A percentile compares a stretch with the other conserved stretches of the same genome.
These are phyloP conservation scores for Aythya baeri DNA, from an alignment of 2,113 vertebrate genomes.

Conservation along the genomic window DNA sequence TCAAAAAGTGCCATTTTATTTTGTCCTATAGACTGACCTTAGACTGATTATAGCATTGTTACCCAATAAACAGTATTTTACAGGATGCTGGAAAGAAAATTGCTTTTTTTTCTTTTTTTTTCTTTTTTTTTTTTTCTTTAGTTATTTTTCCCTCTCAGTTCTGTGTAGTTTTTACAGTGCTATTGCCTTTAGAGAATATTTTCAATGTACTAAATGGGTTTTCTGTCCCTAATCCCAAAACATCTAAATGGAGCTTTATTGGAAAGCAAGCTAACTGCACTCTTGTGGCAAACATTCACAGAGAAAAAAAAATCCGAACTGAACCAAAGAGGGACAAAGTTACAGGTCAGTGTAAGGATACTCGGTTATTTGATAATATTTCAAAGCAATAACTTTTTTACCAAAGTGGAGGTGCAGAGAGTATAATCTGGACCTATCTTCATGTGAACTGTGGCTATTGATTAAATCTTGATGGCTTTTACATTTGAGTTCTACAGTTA, in stretches of 20 bases:
- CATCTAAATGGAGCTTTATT: slow-evolving; percentile 47
- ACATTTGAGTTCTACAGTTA: not conserved
- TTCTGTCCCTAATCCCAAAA: slow-evolving; percentile 18
- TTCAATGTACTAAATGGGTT: slow-evolving; percentile 19
- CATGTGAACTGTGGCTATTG: not conserved
- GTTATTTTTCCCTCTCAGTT: not conserved
- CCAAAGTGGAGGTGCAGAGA: not conserved
- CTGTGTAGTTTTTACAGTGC: not conserved
- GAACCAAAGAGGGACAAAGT: not conserved
- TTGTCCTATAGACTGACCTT: not conserved
- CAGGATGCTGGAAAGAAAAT: not conserved
- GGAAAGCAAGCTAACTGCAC: slow-evolving; percentile 38
- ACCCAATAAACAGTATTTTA: not conserved
- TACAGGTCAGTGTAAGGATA: not conserved
- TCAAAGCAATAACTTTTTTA: not conserved
- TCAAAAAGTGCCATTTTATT: not conserved
- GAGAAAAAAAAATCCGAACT: slow-evolving; percentile 20
- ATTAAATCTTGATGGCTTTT: not conserved
- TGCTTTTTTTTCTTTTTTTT: not conserved
- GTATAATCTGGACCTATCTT: not conserved
- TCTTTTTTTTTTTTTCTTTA: not conserved
- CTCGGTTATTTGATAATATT: slow-evolving; percentile 1
- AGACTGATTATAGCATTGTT: not conserved
- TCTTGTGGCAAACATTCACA: slow-evolving; percentile 34
- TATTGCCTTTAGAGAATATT: slow-evolving; percentile 18